A percentile compares a stretch with the other conserved stretches of the same genome.
phyloP scores from a whole-genome alignment of 2,113 vertebrate genomes.

The Epinephelus moara region DNA sequence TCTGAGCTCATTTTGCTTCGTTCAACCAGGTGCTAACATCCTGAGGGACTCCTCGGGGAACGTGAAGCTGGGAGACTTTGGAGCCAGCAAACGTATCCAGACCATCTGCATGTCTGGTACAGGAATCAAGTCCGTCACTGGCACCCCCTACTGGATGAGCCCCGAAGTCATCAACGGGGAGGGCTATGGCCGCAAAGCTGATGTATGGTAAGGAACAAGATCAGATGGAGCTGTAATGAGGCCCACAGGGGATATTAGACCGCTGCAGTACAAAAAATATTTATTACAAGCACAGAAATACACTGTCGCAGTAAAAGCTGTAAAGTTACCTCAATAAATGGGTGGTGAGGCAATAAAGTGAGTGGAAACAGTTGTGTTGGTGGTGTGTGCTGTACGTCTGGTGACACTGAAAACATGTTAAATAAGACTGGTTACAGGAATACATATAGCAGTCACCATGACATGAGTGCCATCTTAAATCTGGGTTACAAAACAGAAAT shows the following conservation, averaged over 20 bases:
- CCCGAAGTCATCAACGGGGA: slow-evolving; percentile 95
- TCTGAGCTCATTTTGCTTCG: slow-evolving; percentile 40
- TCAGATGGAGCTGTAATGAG: slow-evolving; percentile 4
- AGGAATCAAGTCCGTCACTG: slow-evolving; percentile 94
- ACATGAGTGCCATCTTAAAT: neutral
- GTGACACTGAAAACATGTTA: neutral
- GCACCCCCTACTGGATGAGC: slow-evolving; percentile 97
- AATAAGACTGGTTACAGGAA: neutral
- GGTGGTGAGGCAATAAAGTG: neutral
- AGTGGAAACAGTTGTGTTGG: neutral
- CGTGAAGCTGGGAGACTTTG: slow-evolving; percentile 94
- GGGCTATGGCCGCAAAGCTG: slow-evolving; percentile 93
- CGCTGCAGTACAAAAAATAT: neutral
- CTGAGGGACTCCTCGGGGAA: slow-evolving; percentile 93
- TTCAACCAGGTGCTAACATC: slow-evolving; percentile 92
- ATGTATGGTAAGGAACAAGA: slow-evolving; percentile 90
- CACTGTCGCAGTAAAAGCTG: neutral
- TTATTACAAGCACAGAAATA: slow-evolving; percentile 6
- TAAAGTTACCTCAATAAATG: neutral
- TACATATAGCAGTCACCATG: neutral
- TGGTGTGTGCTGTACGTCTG: neutral
- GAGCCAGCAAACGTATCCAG: slow-evolving; percentile 95
- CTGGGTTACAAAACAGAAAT: neutral
- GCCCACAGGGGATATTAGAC: slow-evolving; percentile 1
- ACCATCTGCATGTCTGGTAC: slow-evolving; percentile 96